Evolutionary conservation across 2,113 vertebrate species (phyloP).

Genomic region (Onychostruthus taczanowskii): DNA sequence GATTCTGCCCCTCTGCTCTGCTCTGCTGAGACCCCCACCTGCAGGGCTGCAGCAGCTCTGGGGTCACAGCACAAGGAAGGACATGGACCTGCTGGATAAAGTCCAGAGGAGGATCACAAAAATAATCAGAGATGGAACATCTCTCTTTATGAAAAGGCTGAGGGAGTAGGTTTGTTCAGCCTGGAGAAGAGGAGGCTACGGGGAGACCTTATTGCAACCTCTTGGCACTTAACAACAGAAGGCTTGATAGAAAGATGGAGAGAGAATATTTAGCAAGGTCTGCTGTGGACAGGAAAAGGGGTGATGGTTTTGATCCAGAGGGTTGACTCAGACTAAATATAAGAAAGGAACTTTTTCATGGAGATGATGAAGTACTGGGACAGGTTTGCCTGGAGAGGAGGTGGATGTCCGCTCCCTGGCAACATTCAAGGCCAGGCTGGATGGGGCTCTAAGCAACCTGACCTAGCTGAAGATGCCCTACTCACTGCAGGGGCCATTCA

Average conservation of each 20-base stretch:
- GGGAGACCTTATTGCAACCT: neutral
- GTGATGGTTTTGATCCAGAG: neutral
- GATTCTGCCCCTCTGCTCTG: neutral
- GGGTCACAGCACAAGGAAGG: neutral
- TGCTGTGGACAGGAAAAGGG: neutral
- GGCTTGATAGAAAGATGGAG: neutral
- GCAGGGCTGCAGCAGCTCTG: neutral
- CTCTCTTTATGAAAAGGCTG: neutral
- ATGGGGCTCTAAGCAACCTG: neutral
- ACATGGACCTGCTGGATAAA: fast-evolving
- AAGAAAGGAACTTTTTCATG: neutral
- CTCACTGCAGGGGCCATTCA: neutral
- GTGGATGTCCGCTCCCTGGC: neutral
- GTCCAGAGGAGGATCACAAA: neutral
- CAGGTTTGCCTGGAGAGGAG: neutral
- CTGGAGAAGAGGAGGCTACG: neutral
- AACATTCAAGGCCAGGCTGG: neutral
- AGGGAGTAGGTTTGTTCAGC: neutral
- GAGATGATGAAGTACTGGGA: neutral
- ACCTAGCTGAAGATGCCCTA: neutral
- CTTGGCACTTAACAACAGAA: neutral
- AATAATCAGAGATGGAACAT: neutral
- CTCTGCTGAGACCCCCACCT: fast-evolving
- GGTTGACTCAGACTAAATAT: neutral
- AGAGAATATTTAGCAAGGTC: neutral